These are phyloP conservation scores for Heptranchias perlo DNA, from an alignment of 2,113 vertebrate genomes.

Conservation along the genomic window DNA sequence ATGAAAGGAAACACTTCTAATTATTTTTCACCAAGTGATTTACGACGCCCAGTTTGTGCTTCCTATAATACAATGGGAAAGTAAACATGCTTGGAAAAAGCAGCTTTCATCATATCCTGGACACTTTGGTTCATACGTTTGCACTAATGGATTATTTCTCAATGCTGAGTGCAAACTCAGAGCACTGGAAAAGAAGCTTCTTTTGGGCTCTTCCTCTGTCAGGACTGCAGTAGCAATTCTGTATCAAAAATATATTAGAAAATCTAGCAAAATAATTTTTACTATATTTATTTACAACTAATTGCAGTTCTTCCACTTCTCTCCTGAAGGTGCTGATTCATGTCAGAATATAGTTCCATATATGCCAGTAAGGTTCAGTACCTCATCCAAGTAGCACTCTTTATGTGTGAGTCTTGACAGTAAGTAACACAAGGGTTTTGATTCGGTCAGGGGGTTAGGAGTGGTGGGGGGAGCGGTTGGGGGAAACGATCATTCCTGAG, in stretches of 20 bases:
- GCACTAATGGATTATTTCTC: neutral
- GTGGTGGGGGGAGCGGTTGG: too few relatives aligned
- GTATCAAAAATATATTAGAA: neutral
- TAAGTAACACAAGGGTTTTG: too few relatives aligned
- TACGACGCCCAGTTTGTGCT: constrained; percentile 10
- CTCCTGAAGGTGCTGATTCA: neutral
- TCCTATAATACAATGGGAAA: constrained; percentile 1
- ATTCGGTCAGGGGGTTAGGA: too few relatives aligned
- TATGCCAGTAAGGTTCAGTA: neutral
- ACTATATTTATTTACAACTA: too few relatives aligned
- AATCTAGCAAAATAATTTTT: neutral
- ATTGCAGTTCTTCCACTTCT: neutral
- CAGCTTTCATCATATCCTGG: neutral
- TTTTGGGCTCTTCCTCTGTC: neutral
- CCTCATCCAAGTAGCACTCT: neutral
- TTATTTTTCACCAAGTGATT: constrained; percentile 10
- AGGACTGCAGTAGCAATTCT: neutral
- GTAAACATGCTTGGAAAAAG: neutral
- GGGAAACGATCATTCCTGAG: too few relatives aligned
- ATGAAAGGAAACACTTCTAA: constrained; percentile 5
- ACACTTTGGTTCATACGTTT: neutral
- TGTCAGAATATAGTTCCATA: neutral
- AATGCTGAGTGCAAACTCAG: neutral
- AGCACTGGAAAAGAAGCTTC: neutral
- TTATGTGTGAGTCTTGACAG: neutral